Percentiles rank a stretch among this genome's conserved stretches.
Conservation (phyloP, 1,140 invertebrate genomes). For the Vanessa atalanta region DNA sequence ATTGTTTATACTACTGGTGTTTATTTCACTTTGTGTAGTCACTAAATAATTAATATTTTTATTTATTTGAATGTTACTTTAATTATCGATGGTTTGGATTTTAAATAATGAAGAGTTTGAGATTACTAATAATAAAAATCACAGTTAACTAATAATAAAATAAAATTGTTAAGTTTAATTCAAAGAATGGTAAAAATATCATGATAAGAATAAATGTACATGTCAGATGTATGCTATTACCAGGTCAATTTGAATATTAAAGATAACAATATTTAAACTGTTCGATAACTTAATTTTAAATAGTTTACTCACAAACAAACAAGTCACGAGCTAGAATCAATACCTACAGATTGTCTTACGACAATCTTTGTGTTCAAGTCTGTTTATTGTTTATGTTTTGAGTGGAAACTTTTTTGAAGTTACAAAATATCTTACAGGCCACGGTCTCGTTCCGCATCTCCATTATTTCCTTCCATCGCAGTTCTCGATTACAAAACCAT, state of each 20-base stretch:
- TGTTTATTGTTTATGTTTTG: not conserved
- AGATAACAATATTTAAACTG: not conserved
- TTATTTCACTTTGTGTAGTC: no score
- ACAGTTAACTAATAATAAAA: no score
- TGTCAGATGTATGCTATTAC: not conserved
- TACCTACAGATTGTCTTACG: conserved; percentile 7
- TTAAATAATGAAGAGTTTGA: no score
- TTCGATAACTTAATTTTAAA: not conserved
- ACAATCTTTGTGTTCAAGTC: conserved; percentile 2
- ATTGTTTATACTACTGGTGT: no score
- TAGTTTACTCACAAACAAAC: conserved; percentile 20
- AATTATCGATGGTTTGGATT: no score
- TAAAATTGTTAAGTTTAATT: no score
- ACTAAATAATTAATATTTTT: no score
- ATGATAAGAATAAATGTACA: no score
- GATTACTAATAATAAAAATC: no score
- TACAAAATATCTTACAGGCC: conserved; percentile 40
- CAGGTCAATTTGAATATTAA: not conserved
- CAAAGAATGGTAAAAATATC: no score
- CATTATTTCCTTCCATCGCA: conserved; percentile 53
- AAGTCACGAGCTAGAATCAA: not conserved
- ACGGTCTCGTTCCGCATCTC: conserved; percentile 45
- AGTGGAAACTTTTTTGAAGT: not conserved
- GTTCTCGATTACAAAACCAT: conserved; percentile 32
- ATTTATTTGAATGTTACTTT: no score